These are phyloP conservation scores for Chelonus insularis DNA, from an alignment of 1,140 invertebrate species.

Conservation along the genomic window DNA sequence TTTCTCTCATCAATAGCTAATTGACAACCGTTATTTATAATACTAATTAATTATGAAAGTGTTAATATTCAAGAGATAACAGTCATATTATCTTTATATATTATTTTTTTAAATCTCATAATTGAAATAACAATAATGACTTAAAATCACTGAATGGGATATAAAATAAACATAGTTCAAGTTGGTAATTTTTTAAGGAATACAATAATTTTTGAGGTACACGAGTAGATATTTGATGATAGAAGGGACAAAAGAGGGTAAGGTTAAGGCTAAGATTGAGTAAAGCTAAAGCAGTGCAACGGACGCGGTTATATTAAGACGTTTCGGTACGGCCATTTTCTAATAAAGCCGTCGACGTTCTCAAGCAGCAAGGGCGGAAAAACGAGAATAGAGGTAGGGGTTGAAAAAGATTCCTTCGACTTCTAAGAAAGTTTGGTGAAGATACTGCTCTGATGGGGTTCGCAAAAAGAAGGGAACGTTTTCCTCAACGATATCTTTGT, in stretches of 20 bases:
- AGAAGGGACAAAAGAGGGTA: background rate
- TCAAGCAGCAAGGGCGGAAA: conserved; percentile 33
- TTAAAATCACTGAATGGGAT: no score
- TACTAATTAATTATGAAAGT: no score
- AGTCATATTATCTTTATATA: no score
- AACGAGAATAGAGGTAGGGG: conserved; percentile 42
- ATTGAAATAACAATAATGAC: no score
- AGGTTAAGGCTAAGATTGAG: conserved; percentile 8
- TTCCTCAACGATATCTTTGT: background rate
- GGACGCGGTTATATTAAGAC: conserved; percentile 47
- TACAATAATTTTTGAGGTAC: no score
- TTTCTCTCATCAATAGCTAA: no score
- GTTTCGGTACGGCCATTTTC: conserved; percentile 51
- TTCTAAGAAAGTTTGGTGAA: conserved; percentile 16
- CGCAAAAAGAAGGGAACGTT: background rate
- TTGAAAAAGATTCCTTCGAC: conserved; percentile 48
- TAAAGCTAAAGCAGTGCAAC: conserved; percentile 15
- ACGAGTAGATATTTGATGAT: no score
- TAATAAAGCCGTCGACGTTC: conserved; percentile 53
- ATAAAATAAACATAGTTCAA: no score
- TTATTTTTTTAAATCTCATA: no score
- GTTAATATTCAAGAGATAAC: no score
- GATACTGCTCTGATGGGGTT: background rate
- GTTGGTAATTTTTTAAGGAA: no score
- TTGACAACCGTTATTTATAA: no score